A percentile compares a stretch with the other conserved stretches of the same genome.
phyloP scores from a whole-genome alignment of 2,113 vertebrate genomes.

The Etheostoma spectabile region DNA sequence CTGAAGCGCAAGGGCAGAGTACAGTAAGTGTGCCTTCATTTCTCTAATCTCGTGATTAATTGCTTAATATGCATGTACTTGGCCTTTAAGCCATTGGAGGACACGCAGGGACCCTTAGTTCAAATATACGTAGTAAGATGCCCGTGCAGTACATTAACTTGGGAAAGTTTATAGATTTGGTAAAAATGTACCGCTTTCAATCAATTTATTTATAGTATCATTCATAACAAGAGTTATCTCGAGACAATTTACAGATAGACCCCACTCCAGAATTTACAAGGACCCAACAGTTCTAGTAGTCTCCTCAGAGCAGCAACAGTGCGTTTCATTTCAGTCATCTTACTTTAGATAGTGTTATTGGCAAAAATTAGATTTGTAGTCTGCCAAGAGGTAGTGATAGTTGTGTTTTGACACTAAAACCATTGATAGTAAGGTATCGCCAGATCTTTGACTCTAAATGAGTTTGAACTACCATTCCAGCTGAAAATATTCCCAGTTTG shows the following conservation, averaged over 20 bases:
- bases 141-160: not conserved
- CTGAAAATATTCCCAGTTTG: not conserved
- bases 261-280: too few relatives aligned
- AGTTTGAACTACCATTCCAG: not conserved
- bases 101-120: not conserved
- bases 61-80: not conserved
- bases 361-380: not conserved
- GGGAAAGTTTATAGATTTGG: not conserved
- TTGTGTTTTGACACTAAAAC: not conserved
- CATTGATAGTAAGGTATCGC: too few relatives aligned
- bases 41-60: not conserved
- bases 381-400: not conserved
- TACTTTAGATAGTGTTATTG: not conserved
- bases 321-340: not conserved
- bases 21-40: accelerated
- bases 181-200: too few relatives aligned
- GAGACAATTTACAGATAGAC: too few relatives aligned
- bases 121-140: not conserved
- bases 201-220: too few relatives aligned
- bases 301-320: too few relatives aligned
- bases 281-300: too few relatives aligned
- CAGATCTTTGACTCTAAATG: not conserved
- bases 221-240: too few relatives aligned
- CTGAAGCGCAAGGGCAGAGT: too few relatives aligned
- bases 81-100: accelerated